Base-by-base conservation (phyloP, 1,140 invertebrate species). In the Melitaea cinxia region DNA sequence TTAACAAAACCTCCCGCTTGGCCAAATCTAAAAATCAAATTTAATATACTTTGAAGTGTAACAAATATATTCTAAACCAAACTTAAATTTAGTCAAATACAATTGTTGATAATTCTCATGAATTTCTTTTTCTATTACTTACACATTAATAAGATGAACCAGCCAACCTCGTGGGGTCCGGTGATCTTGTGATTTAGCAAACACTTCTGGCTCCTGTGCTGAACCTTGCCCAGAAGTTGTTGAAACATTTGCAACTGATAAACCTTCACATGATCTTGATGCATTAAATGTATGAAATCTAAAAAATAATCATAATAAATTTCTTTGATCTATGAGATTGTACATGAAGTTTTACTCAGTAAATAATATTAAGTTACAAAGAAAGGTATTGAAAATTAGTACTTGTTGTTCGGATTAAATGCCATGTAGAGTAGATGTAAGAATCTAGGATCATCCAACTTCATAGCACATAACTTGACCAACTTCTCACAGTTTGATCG, bases 231-330 rank as follows among this genome's bases (percentile, higher is more conserved):
- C 80, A n/a, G 70, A 47, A 53, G 71, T 61, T 50, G 68, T 65
- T 28, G 72, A 42, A n/a, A 70, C 61, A 58, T 93, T 93, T 56
- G 77, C 84, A 15, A 91, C 85, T 14, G 92, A 87, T 60, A 96
- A 94, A 45, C 95, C 95, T 88, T 98, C 97, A 61, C 96, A 96
- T 39, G 94, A 94, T 73, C 96, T 93, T 56, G 94, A 93, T 49
- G 95, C 95, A 92, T 98, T 99, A 84, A 97, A 98, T 42, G 96
- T 96, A 91, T 99, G 98, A 93, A 99, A 99, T 93, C 95, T 96
- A 69, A 54, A 92, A 91, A 61, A 28, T 33, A 33, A 61, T 58
- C 55, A 69, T 17, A 60, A 14, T 26, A 30, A 33, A 33, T 6
- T 1, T 33, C 12, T 9, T 33, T 33, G 12, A 9, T 33, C 30